A percentile compares a stretch with the other conserved stretches of the same genome.
phyloP scores from a whole-genome alignment of 2,888 invertebrate species.

The Drosophila pseudotalamancana region DNA sequence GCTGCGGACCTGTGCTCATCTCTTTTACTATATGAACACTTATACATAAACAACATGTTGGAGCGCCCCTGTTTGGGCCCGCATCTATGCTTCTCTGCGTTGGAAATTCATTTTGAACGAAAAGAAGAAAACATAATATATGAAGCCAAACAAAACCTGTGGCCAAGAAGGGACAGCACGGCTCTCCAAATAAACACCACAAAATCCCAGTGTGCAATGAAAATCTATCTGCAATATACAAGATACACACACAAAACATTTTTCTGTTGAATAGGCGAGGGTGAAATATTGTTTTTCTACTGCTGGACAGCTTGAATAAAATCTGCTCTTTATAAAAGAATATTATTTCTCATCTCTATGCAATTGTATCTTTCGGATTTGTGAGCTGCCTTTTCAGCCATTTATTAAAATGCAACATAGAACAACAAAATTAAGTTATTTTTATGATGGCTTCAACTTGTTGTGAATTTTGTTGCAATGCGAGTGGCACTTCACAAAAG shows the following conservation, averaged over 20 bases:
- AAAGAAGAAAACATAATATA: conserved; percentile 44
- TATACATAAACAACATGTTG: conserved; percentile 6
- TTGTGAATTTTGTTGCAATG: conserved; percentile 32
- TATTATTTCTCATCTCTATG: conserved; percentile 41
- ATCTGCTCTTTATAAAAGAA: conserved; percentile 37
- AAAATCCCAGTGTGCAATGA: conserved; percentile 56
- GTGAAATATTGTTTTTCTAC: conserved; percentile 57
- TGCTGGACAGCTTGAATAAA: conserved; percentile 39
- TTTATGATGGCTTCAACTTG: conserved; percentile 29
- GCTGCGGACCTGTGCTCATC: conserved; percentile 28
- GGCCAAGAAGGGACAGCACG: conserved; percentile 41
- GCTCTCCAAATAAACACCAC: conserved; percentile 50
- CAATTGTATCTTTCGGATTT: conserved; percentile 30
- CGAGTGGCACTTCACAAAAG: conserved; percentile 35
- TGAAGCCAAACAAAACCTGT: conserved; percentile 56
- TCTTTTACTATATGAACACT: conserved; percentile 45
- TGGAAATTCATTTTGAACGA: conserved; percentile 4
- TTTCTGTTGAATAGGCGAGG: conserved; percentile 59
- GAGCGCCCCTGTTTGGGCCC: conserved; percentile 40
- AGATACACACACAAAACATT: conserved; percentile 33
- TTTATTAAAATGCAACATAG: conserved; percentile 54
- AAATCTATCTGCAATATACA: conserved; percentile 53
- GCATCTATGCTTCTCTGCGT: conserved; percentile 12
- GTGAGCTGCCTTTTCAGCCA: conserved; percentile 34
- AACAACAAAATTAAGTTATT: conserved; percentile 9